Evolutionary conservation across 2,888 invertebrate genomes (phyloP).

Genomic region (Bombylius major): DNA sequence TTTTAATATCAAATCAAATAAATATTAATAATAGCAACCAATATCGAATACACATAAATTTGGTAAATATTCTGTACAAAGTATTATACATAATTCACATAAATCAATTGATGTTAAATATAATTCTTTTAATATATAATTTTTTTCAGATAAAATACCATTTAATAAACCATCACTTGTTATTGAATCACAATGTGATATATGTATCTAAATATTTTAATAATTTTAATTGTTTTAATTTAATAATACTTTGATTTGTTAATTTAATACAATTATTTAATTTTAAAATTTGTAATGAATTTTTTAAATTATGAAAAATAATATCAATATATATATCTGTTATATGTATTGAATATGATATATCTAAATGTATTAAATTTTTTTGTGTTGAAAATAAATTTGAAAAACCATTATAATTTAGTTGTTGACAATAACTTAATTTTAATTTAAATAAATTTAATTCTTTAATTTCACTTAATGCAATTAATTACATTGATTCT

Average conservation of each 20-base stretch:
- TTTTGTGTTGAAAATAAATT: neutral
- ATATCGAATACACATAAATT: slow-evolving; percentile 48
- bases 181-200: slow-evolving; percentile 51
- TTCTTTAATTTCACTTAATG: slow-evolving; percentile 42
- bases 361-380: slow-evolving; percentile 44
- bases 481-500: no score
- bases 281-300: slow-evolving; percentile 45
- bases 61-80: slow-evolving; percentile 45
- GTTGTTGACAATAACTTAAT: slow-evolving; percentile 26
- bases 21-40: no score
- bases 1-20: no score
- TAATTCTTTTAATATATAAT: slow-evolving; percentile 40
- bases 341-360: slow-evolving; percentile 51
- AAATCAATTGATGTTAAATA: slow-evolving; percentile 47
- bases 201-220: slow-evolving; percentile 48
- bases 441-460: slow-evolving; percentile 22
- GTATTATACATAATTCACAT: slow-evolving; percentile 47
- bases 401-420: slow-evolving; percentile 20
- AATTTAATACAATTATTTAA: slow-evolving; percentile 51
- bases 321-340: slow-evolving; percentile 49
- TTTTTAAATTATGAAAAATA: slow-evolving; percentile 46
- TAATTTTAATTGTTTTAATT: slow-evolving; percentile 42
- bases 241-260: slow-evolving; percentile 46
- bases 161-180: slow-evolving; percentile 47
- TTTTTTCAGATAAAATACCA: slow-evolving; percentile 44